Percentiles rank a stretch among this genome's conserved stretches.
Evolutionary conservation across 2,797 vertebrate genomes (phyloP).

Genomic region (Holocentrus rufus): DNA sequence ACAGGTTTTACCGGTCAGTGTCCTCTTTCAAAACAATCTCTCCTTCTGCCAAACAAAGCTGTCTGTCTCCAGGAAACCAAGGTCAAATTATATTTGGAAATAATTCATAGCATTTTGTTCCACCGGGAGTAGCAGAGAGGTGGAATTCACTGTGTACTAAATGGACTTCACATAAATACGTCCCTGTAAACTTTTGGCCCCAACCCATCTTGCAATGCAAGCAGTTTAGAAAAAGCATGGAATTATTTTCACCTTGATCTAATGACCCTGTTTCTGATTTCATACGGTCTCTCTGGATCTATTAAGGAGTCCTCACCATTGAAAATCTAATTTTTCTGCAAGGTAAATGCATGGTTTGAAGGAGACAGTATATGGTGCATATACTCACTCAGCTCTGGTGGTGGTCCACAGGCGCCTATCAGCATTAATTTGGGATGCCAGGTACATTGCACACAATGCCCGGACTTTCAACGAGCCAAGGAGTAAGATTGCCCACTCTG

Average conservation of each 20-base stretch:
- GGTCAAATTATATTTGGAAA: not conserved
- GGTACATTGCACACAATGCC: constrained; percentile 94
- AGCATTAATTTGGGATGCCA: constrained; percentile 95
- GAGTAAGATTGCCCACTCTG: constrained; percentile 93
- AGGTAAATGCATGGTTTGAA: not conserved
- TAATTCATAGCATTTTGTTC: not conserved
- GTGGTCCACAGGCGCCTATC: constrained; percentile 87
- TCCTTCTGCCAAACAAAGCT: not conserved
- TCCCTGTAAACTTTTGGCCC: not conserved
- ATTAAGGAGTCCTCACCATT: not conserved
- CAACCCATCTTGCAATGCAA: not conserved
- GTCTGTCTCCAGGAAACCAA: not conserved
- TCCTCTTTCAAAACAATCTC: not conserved
- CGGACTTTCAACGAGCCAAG: constrained; percentile 95
- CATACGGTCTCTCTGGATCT: not conserved
- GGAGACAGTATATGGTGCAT: not conserved
- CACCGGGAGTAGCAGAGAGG: not conserved
- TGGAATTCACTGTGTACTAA: not conserved
- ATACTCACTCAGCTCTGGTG: constrained; percentile 17
- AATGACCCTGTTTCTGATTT: not conserved
- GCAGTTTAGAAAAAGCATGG: not conserved
- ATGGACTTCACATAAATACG: not conserved
- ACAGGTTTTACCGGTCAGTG: constrained; percentile 95
- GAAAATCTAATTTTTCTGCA: constrained; percentile 4
- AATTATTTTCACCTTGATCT: not conserved